Percentiles rank a stretch among this genome's conserved stretches.
These are phyloP conservation scores for Cyprinodon variegatus DNA, from an alignment of 2,113 vertebrate species.

Conservation along the genomic window DNA sequence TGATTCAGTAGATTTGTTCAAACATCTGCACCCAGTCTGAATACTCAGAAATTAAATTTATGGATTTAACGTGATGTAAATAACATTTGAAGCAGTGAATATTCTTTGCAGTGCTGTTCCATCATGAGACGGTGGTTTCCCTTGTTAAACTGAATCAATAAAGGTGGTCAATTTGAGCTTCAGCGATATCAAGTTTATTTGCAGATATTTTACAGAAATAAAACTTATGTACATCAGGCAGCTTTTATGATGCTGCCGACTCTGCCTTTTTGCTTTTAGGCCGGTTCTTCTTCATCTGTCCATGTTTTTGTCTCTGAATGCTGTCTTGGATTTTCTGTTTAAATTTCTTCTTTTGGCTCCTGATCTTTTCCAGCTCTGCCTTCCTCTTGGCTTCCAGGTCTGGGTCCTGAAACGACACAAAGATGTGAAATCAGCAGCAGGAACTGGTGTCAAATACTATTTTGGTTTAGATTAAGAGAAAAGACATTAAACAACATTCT, in stretches of 20 bases:
- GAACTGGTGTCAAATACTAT: no score
- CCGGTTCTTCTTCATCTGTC: conserved; percentile 59
- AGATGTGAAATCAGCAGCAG: background rate
- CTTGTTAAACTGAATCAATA: conserved; percentile 71
- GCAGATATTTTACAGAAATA: conserved; percentile 40
- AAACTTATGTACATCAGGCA: conserved; percentile 29
- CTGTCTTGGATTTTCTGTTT: conserved; percentile 79
- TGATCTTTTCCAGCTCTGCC: conserved; percentile 88
- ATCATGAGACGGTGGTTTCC: conserved; percentile 49
- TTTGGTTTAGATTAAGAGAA: no score
- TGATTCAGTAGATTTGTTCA: conserved; percentile 45
- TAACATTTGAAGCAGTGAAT: conserved; percentile 45
- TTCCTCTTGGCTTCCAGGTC: conserved; percentile 88
- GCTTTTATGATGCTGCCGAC: background rate
- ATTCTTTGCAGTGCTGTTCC: conserved; percentile 65
- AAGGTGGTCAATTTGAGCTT: conserved; percentile 56
- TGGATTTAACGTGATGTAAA: conserved; percentile 55
- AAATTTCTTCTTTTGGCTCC: conserved; percentile 81
- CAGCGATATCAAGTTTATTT: conserved; percentile 41
- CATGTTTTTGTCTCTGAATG: conserved; percentile 68
- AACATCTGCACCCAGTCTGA: conserved; percentile 32
- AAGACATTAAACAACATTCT: no score
- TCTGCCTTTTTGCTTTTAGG: conserved; percentile 20
- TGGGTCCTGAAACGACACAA: conserved; percentile 82
- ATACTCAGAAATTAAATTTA: conserved; percentile 13